Evolutionary conservation across 2,113 vertebrate genomes (phyloP), one percentile per base, ranked within the genome.

Genomic region (Crocuta crocuta): DNA sequence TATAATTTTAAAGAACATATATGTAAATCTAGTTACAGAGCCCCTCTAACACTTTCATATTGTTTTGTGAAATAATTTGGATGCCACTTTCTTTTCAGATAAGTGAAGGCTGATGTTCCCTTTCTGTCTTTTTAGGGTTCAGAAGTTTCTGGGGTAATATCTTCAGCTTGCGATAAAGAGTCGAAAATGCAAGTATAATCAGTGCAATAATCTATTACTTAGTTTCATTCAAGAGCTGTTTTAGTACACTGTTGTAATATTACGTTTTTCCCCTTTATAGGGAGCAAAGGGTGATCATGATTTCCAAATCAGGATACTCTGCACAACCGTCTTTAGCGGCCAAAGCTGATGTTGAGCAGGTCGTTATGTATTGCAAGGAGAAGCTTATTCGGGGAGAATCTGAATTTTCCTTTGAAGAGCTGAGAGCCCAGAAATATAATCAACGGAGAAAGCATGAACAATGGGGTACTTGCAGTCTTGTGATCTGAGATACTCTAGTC

Each of bases 401-500:
- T 0, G 99, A 99, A 92, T 88, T 99, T 24, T 99, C 98, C 65
- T 99, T 99, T 28, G 99, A 99, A 98, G 99, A 99, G 97, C 98
- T 99, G 43, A 95, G 99, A 96, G 99, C 99, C 0, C 97, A 95
- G 26, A 99, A 98, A 96, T 96, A 98, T 33, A 97, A 95, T 93
- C 98, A 98, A 81, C 96, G 99, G 45, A 97, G 94, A 73, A 97
- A 99, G 81, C 97, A 98, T 78, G 97, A 98, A 28, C 97, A 98
- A 10, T 98, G 97, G 98, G 99, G 99, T 99, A 98, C 15, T 96
- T 88, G 55, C 28, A 50, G 1, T 95, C 58, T 86, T 89, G 65
- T 68, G 10, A 79, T 95, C 33, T 97, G 19, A 35, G 21, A 82
- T 95, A 45, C 55, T 81, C 58, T 68, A 82, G 53, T 53, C 33